These are phyloP conservation scores for Charina bottae DNA, from an alignment of 2,113 vertebrate species.

Conservation along the genomic window DNA sequence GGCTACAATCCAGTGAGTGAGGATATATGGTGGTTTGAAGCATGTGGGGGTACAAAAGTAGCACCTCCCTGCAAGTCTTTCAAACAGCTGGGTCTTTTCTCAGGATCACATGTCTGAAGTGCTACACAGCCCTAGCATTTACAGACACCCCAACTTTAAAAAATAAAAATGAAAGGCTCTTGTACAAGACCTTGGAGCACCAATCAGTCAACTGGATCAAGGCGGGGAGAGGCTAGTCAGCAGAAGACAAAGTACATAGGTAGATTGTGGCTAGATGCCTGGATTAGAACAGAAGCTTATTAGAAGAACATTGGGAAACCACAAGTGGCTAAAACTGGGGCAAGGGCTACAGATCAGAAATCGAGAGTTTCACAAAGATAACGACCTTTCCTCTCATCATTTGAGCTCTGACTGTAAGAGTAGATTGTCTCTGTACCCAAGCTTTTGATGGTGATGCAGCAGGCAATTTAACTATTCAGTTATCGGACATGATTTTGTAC, in stretches of 20 bases:
- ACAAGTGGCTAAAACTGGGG: neutral
- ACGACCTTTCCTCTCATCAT: neutral
- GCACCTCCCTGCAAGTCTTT: too few species aligned
- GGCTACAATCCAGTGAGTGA: neutral
- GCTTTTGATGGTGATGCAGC: neutral
- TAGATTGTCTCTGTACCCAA: neutral
- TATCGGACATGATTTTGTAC: neutral
- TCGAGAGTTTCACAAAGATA: neutral
- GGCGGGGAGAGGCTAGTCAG: neutral
- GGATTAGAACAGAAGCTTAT: neutral
- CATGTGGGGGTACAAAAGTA: too few species aligned
- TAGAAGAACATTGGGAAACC: neutral
- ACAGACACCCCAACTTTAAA: neutral
- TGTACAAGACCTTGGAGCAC: neutral
- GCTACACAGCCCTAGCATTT: neutral
- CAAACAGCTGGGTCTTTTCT: too few species aligned
- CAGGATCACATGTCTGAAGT: too few species aligned
- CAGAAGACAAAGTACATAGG: too few species aligned
- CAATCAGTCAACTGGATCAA: neutral
- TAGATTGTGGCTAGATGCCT: neutral
- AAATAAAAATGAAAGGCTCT: neutral
- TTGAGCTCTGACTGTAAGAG: neutral
- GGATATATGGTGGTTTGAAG: neutral
- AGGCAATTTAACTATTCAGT: neutral
- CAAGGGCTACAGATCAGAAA: too few species aligned